These are phyloP conservation scores for Amia ocellicauda DNA, from an alignment of 2,113 vertebrate species.

Conservation along the genomic window DNA sequence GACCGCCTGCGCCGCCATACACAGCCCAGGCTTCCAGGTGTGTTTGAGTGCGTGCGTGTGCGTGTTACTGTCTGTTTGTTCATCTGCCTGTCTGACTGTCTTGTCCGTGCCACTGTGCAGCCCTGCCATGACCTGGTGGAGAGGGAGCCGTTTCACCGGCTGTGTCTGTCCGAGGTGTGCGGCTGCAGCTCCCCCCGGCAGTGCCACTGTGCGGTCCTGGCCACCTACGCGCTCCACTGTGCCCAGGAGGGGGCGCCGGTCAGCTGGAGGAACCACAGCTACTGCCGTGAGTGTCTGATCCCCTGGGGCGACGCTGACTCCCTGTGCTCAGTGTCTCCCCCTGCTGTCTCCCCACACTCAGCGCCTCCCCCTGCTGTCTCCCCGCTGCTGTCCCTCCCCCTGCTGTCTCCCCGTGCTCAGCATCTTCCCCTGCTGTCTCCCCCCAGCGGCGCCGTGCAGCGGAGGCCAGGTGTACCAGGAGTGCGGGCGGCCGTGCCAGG, in stretches of 20 bases:
- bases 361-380: conserved; percentile 20
- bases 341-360: conserved; percentile 46
- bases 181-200: conserved; percentile 46
- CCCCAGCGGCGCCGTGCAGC: conserved; percentile 64
- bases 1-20: conserved; percentile 65
- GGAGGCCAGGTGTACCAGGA: conserved; percentile 81
- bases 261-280: conserved; percentile 75
- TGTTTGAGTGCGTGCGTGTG: too few species aligned
- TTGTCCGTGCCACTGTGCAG: conserved; percentile 43
- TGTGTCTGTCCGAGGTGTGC: conserved; percentile 73
- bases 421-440: not conserved
- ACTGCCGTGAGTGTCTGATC: conserved; percentile 69
- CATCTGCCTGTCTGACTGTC: not conserved
- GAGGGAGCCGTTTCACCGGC: conserved; percentile 60
- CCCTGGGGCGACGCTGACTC: not conserved
- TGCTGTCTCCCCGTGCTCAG: not conserved
- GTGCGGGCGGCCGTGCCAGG: conserved; percentile 66
- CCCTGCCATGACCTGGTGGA: conserved; percentile 76
- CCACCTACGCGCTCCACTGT: conserved; percentile 71
- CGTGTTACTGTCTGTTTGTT: not conserved
- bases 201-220: conserved; percentile 73
- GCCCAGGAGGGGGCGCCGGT: conserved; percentile 64
- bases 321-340: not conserved
- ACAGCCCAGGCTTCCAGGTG: conserved; percentile 75
- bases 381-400: conserved; percentile 51